Evolutionary conservation across 2,888 invertebrate species (phyloP), one percentile per base, ranked within the genome.

Genomic region (Ormyrus labotus): DNA sequence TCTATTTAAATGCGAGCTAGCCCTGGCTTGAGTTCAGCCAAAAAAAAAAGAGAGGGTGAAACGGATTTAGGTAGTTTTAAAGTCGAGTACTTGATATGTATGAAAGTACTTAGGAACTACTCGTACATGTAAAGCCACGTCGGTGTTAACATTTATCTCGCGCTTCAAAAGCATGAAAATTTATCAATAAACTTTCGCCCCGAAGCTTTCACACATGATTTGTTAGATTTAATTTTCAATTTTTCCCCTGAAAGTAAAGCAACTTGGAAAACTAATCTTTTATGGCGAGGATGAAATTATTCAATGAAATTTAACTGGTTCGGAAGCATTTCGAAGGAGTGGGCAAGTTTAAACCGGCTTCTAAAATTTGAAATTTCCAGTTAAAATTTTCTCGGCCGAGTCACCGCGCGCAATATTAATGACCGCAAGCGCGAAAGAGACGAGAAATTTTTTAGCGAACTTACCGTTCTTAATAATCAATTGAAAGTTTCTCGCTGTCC

Each of bases 161-260:
- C 86, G 85, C 86, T 85, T 85, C 85, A 83, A 86, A 80, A 67
- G 84, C 81, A 83, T 84, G 84, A 87, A 86, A 88, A 88, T 89
- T 87, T 86, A 89, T 89, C 87, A 88, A 85, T 84, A 84, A 88
- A 88, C 85, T 88, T 88, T 85, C 83, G 84, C 85, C 84, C 85
- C 86, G 84, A 86, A 86, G 34, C 4, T 85, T 84, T 81, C 82
- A 85, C 84, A 85, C 86, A 34, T 34, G 34, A 34, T 34, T 34
- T 34, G 34, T 34, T 34, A 34, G 34, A 34, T 34, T 34, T 34
- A 3, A 34, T 34, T 34, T 34, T 34, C 34, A 34, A 34, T 34
- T 34, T 34, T 34, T 34, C 34, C 34, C 34, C 34, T 34, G 34
- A 34, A 34, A 34, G 34, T 34, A 34, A 34, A 34, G 0, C 34